Base-by-base conservation (phyloP, 2,797 vertebrate species). In the Silurus aristotelis region DNA sequence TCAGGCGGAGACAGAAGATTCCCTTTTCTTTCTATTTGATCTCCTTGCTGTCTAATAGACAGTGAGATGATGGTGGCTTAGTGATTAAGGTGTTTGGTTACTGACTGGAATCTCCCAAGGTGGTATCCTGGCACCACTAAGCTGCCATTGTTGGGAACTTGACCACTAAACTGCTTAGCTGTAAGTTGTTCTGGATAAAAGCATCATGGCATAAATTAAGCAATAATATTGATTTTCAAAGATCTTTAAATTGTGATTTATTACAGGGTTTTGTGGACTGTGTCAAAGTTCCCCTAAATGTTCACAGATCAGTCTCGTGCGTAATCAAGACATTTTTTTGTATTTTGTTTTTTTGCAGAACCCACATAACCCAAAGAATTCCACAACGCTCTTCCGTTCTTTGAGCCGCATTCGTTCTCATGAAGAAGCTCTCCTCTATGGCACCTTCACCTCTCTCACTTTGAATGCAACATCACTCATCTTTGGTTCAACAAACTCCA, bases 401-500 rank as follows among this genome's bases (percentile, higher is more conserved):
- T 93, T 96, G 81, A 94, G 92, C 89, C 90, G 58, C 81, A 89
- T 88, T 8, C 92, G 93, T 83, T 89, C 91, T 73, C 91, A 88
- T 88, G 95, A 96, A 84, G 94, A 95, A 86, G 92, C 93, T 46
- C 94, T 96, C 13, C 90, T 92, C 10, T 94, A 87, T 1, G 95
- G 95, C 22, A 92, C 15, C 84, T 93, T 95, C 89, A 94, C 89
- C 38, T 93, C 93, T 77, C 93, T 95, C n/a, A 89, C 93, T 43
- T 93, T 93, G 84, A 94, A 91, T 83, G 60, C 86, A 82, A 89
- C 92, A 46, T 84, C 86, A 10, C 80, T 86, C 87, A 79, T 72
- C 48, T 85, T 87, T 52, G 84, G 27, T 72, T 19, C 73, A 63
- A 20, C 79, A 31, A 85, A 89, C 22, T 70, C 87, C 46, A 84